Evolutionary conservation across 2,797 vertebrate genomes (phyloP).

Genomic region (Fistularia commersonii): DNA sequence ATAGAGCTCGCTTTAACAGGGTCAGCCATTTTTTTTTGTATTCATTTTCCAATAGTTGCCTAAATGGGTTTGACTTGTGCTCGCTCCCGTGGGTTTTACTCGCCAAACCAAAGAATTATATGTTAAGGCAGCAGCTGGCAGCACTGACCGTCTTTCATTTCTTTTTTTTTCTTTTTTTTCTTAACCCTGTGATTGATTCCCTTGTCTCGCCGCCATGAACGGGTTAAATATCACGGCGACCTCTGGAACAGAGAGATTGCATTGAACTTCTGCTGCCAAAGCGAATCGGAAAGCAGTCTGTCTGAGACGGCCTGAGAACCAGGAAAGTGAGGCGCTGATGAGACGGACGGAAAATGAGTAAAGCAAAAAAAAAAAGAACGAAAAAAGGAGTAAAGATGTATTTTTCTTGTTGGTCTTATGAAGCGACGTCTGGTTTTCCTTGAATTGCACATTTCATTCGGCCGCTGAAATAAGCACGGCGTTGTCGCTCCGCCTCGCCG

Average conservation of each 20-base stretch:
- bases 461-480: too few species aligned
- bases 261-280: constrained; percentile 68
- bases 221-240: constrained; percentile 66
- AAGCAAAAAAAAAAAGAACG: neutral
- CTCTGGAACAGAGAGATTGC: constrained; percentile 62
- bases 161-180: constrained; percentile 13
- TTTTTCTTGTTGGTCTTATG: constrained; percentile 2
- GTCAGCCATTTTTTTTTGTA: constrained; percentile 38
- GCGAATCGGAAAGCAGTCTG: constrained; percentile 62
- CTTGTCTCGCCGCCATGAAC: constrained; percentile 43
- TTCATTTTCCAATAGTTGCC: constrained; percentile 27
- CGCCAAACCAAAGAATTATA: constrained; percentile 17
- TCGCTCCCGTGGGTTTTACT: constrained; percentile 35
- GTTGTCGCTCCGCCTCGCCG: too few species aligned
- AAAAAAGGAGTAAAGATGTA: constrained; percentile 10
- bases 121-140: constrained; percentile 40
- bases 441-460: too few species aligned
- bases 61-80: constrained; percentile 58
- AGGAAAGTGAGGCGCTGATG: constrained; percentile 9
- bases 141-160: constrained; percentile 28
- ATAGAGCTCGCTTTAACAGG: constrained; percentile 24
- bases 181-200: constrained; percentile 62
- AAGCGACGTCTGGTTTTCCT: too few species aligned
- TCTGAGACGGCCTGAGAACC: constrained; percentile 56
- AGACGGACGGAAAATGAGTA: constrained; percentile 3